Conservation (phyloP, 2,113 vertebrate genomes). For the Damaliscus lunatus region DNA sequence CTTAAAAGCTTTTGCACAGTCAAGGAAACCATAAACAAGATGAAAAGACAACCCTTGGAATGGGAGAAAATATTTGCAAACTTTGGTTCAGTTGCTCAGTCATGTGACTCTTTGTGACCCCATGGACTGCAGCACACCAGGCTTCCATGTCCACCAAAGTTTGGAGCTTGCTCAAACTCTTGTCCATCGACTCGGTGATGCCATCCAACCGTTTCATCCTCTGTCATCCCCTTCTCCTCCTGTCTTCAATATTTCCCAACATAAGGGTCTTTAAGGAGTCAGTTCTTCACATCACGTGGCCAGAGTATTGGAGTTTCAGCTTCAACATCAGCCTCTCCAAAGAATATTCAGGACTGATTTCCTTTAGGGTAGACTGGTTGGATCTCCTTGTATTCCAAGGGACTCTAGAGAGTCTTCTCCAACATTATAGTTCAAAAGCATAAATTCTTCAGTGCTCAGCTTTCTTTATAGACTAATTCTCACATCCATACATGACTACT, state of each 20-base stretch:
- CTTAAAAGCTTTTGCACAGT: background rate
- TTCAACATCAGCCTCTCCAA: background rate
- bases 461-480: background rate
- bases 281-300: background rate
- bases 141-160: background rate
- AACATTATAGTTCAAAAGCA: background rate
- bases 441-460: fast-evolving
- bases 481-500: background rate
- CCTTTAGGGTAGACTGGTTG: background rate
- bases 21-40: background rate
- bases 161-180: background rate
- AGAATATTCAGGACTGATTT: background rate
- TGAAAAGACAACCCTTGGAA: background rate
- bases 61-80: background rate
- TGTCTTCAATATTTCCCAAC: background rate
- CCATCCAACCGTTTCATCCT: background rate
- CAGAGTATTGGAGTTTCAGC: background rate
- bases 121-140: background rate
- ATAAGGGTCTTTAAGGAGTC: background rate
- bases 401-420: background rate
- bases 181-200: background rate
- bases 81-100: background rate
- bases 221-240: background rate
- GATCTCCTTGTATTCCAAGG: background rate
- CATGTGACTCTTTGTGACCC: background rate